Base-by-base conservation (phyloP, 2,797 vertebrate genomes). In the Hipposideros larvatus region DNA sequence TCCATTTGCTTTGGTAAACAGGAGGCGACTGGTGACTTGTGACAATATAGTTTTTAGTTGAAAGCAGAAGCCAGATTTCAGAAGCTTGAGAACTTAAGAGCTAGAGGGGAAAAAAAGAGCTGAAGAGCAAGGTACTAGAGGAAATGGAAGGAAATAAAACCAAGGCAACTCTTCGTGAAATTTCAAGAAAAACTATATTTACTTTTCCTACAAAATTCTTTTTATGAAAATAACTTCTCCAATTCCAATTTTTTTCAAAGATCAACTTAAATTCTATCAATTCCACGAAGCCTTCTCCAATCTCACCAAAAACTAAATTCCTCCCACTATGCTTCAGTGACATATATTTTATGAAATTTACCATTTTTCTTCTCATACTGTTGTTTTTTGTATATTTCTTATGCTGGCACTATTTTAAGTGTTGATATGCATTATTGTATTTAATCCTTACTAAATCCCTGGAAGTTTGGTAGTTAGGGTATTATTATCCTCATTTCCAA, bases 231-330 rank as follows among this genome's bases (percentile, higher is more conserved):
- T 28, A 63, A 80, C 43, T 80, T 71, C 34, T 55, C 46, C 22
- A 77, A 37, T 31, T 55, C 55, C 31, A 77, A 37, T 31, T 51
- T 55, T 41, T 68, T 57, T 80, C 57, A 79, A 63, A 91, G 26
- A 48, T 84, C 53, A 41, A 74, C 21, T 87, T 80, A 73, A 80
- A 66, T 57, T 59, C 41, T 66, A 87, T 55, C n/a, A 87, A 91
- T 46, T 63, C 46, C 41, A 66, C 5, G 21, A 90, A 61, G 46
- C 11, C 37, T 37, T 91, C 48, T 80, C 57, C 26, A n/a, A 82
- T 48, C 59, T 82, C 41, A 57, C n/a, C 41, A 68, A 91, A 82
- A 65, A 78, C 73, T 87, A 80, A 66, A 74, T 61, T 90, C 63
- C 41, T 63, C 65, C 21, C 34, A 55, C n/a, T 84, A 37, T 73